Conservation (phyloP, 2,113 vertebrate species). For the Tiliqua scincoides region DNA sequence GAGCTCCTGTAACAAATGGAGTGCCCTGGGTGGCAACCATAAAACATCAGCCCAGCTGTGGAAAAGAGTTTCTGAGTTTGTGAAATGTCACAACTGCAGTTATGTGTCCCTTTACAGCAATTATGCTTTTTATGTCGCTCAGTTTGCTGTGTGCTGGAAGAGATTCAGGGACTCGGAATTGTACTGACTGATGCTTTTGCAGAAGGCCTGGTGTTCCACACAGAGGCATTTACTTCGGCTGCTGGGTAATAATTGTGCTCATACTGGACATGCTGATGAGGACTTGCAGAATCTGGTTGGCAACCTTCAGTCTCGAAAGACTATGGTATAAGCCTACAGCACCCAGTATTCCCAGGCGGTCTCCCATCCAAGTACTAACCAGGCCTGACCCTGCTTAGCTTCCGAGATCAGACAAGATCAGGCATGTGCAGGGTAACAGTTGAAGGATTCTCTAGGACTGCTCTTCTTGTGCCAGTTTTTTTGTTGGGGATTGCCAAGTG, state of each 20-base stretch:
- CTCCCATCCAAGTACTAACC: too few relatives aligned
- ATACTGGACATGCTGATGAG: not conserved
- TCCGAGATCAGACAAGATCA: too few relatives aligned
- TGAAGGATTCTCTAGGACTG: too few relatives aligned
- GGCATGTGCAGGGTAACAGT: too few relatives aligned
- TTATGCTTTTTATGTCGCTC: conserved; percentile 1
- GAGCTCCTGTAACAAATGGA: not conserved
- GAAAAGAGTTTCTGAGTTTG: not conserved
- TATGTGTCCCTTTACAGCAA: conserved; percentile 2
- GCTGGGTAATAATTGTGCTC: not conserved
- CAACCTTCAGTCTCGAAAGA: too few relatives aligned
- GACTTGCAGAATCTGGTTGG: not conserved
- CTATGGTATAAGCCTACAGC: too few relatives aligned
- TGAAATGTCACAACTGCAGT: conserved; percentile 15
- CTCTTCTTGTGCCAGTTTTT: not conserved
- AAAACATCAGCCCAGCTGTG: not conserved
- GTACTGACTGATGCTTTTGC: not conserved
- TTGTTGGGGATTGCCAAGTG: not conserved
- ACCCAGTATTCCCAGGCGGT: too few relatives aligned
- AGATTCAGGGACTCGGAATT: not conserved
- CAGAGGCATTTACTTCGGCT: not conserved
- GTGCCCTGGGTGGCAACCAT: not conserved
- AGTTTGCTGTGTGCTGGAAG: not conserved
- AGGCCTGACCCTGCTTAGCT: too few relatives aligned
- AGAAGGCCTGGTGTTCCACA: not conserved